Evolutionary conservation across 2,797 vertebrate genomes (phyloP).

Genomic region (Manis crassicaudata): DNA sequence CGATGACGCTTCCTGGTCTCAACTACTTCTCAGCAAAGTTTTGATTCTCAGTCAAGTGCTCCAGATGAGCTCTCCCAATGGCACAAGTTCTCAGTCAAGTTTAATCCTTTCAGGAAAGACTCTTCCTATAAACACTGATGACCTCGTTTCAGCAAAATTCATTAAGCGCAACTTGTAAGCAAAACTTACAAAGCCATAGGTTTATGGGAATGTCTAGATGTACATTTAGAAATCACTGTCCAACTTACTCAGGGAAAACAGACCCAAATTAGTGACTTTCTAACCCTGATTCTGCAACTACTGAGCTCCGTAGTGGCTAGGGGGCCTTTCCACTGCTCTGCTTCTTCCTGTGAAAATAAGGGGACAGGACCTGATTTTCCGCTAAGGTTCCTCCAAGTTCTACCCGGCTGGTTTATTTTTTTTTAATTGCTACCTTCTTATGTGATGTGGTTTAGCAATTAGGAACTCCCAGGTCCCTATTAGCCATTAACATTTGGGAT

Average conservation of each 20-base stretch:
- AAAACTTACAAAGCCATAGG: constrained; percentile 76
- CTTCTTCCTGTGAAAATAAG: neutral
- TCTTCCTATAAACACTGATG: constrained; percentile 36
- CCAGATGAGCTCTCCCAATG: neutral
- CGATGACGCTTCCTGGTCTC: constrained; percentile 63
- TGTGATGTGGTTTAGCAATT: constrained; percentile 23
- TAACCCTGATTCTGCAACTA: neutral
- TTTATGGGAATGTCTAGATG: constrained; percentile 10
- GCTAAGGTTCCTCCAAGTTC: neutral
- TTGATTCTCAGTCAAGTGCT: constrained; percentile 51
- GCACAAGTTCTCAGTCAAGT: constrained; percentile 53
- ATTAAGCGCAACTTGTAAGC: constrained; percentile 70
- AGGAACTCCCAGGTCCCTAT: neutral
- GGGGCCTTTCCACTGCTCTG: neutral
- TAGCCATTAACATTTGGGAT: neutral
- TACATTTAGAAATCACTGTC: neutral
- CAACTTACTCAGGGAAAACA: neutral
- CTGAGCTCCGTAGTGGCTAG: neutral
- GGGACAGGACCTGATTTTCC: neutral
- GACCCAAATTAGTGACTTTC: neutral
- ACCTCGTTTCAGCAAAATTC: constrained; percentile 36
- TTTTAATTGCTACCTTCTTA: neutral
- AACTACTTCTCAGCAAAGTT: constrained; percentile 59
- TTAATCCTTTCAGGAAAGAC: neutral
- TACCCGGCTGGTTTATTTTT: neutral